Conservation (phyloP, 2,797 vertebrate genomes). For the Gobio occitaniae region DNA sequence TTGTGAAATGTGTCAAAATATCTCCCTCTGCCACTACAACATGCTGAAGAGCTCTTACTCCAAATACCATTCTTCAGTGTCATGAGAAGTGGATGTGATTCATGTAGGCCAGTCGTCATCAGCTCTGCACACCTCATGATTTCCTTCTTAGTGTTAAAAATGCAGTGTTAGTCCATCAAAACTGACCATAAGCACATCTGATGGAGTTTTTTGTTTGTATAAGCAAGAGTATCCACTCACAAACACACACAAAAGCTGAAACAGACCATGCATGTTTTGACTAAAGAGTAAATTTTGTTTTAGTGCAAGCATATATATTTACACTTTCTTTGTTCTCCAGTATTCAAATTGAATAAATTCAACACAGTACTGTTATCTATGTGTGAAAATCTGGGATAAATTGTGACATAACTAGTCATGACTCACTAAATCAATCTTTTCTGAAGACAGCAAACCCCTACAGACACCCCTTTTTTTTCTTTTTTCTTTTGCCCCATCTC, state of each 20-base stretch:
- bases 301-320: not conserved
- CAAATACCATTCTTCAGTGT: conserved; percentile 82
- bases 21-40: conserved; percentile 70
- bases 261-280: not conserved
- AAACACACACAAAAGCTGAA: not conserved
- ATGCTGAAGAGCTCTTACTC: conserved; percentile 72
- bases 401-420: not conserved
- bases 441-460: not conserved
- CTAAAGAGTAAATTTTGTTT: not conserved
- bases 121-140: conserved; percentile 30
- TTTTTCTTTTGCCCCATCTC: not conserved
- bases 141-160: conserved; percentile 29
- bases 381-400: not conserved
- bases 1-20: conserved; percentile 73
- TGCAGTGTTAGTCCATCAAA: conserved; percentile 40
- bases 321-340: not conserved
- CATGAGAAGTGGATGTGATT: conserved; percentile 65
- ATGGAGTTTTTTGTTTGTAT: conserved; percentile 27
- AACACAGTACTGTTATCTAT: not conserved
- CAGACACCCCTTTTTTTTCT: not conserved
- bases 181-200: conserved; percentile 12
- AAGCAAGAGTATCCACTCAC: not conserved
- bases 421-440: conserved; percentile 17
- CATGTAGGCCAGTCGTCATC: conserved; percentile 50
- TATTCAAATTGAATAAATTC: not conserved